Evolutionary conservation across 1,140 invertebrate genomes (phyloP), one percentile per base, ranked within the genome.

Genomic region (Trialeurodes vaporariorum): DNA sequence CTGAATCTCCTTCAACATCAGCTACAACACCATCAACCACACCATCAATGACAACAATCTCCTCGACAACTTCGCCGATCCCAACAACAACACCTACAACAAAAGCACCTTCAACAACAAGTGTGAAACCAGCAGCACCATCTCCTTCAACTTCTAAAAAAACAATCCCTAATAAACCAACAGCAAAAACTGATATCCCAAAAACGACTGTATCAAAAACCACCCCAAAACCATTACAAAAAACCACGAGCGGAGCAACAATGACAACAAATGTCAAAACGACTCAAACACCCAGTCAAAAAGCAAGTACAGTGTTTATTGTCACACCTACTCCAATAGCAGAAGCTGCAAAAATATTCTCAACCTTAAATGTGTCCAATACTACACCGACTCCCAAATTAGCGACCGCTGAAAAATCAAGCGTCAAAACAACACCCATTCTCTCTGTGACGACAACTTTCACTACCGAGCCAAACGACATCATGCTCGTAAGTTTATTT

Each of bases 21-120:
- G 59, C 22, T 2, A 23, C 65, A 59, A 59, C 65, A 5, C n/a
- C 65, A 59, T 25, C 65, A 59, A 59, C 65, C 5, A 25, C 65
- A 59, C 49, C 25, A 49, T 17, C 63, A 26, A 64, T 58, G 23
- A 67, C 59, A 0, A 62, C 49, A 2, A 67, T 23, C 23, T 24
- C 65, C 1, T 61, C 65, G 13, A 67, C 65, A 62, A 67, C 59
- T 27, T 25, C 23, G 25, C 1, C 25, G 25, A 27, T 58, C 25
- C n/a, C 34, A 26, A 67, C 25, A 25, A 67, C 58, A 22, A 61
- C 49, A 27, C 9, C 25, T n/a, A n/a, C n/a, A n/a, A n/a, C n/a
- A n/a, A n/a, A n/a, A n/a, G n/a, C n/a, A n/a, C n/a, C 65, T 1
- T 61, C 65, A 5, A 67, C 65, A 62, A 67, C 59, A 21, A 59